These are phyloP conservation scores for Sphenodon punctatus DNA, from an alignment of 2,797 vertebrate species.

Conservation along the genomic window DNA sequence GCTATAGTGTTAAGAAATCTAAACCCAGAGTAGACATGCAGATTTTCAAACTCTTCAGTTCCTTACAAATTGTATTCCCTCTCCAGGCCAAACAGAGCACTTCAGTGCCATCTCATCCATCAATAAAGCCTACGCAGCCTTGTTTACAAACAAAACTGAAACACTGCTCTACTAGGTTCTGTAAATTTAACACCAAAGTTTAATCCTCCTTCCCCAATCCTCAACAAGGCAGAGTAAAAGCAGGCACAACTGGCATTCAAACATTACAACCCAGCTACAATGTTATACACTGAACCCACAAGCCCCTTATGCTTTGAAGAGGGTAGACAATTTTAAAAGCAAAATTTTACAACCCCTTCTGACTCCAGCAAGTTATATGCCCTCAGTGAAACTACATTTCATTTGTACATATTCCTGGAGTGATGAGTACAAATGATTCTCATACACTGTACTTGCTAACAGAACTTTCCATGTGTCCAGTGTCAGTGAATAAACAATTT, in stretches of 20 bases:
- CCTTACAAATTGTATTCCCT: background rate
- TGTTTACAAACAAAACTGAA: background rate
- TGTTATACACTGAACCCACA: background rate
- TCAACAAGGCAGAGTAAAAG: background rate
- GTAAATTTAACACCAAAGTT: background rate
- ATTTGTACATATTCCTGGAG: background rate
- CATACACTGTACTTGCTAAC: too few species aligned
- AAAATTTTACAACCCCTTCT: background rate
- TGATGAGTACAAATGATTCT: background rate
- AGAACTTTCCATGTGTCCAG: too few species aligned
- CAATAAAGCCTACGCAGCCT: background rate
- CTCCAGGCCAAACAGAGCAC: background rate
- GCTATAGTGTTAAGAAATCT: background rate
- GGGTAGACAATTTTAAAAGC: background rate
- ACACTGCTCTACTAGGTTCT: background rate
- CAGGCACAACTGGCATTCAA: background rate
- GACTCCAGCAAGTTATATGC: background rate
- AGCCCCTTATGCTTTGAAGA: background rate
- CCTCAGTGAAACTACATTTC: background rate
- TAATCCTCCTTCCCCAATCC: background rate
- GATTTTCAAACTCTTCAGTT: background rate
- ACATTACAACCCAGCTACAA: background rate
- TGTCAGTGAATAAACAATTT: too few species aligned
- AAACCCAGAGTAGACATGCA: background rate
- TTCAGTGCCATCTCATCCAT: background rate